A percentile compares a stretch with the other conserved stretches of the same genome.
Conservation (phyloP, 2,888 invertebrate genomes). For the Stratiomys singularior region DNA sequence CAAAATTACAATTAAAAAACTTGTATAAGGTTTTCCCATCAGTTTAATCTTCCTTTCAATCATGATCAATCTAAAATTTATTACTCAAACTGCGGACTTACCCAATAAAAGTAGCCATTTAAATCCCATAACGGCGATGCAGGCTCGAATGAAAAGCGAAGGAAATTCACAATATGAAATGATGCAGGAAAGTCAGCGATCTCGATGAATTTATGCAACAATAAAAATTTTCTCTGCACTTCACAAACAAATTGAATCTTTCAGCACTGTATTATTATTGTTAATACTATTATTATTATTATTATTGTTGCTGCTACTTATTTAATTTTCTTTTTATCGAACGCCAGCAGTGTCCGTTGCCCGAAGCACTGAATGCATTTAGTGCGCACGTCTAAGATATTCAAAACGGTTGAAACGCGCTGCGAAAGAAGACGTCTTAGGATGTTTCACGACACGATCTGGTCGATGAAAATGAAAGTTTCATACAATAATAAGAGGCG, state of each 20-base stretch:
- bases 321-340: background rate
- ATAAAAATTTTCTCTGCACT: conserved; percentile 40
- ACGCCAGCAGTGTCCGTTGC: background rate
- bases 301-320: too few relatives aligned
- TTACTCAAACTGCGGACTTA: too few relatives aligned
- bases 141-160: background rate
- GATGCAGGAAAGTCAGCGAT: conserved; percentile 28
- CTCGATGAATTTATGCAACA: conserved; percentile 35
- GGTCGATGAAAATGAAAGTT: conserved; percentile 43
- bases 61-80: too few relatives aligned
- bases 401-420: conserved; percentile 9
- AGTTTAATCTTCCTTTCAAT: too few relatives aligned
- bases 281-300: too few relatives aligned
- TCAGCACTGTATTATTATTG: conserved; percentile 24
- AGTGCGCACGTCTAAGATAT: background rate
- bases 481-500: conserved; percentile 34
- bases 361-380: conserved; percentile 36
- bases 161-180: background rate
- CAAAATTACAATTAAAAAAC: too few relatives aligned
- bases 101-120: conserved; percentile 27
- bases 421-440: conserved; percentile 33
- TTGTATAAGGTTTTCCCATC: too few relatives aligned
- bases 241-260: conserved; percentile 10
- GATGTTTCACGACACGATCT: conserved; percentile 12
- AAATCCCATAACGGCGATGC: conserved; percentile 22